Conservation (phyloP, 2,113 vertebrate species). For the Ochotona curzoniae region DNA sequence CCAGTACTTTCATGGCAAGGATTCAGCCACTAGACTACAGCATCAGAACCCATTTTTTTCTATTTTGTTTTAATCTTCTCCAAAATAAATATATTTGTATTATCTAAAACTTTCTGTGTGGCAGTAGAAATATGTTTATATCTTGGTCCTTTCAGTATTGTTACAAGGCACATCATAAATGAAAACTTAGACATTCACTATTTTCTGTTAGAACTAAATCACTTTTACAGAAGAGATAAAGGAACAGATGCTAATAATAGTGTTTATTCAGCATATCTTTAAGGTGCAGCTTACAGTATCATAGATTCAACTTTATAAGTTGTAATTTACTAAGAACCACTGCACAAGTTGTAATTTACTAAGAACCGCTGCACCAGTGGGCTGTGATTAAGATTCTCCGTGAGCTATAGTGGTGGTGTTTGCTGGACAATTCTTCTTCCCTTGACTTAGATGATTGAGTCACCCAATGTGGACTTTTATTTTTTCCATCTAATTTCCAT, state of each 20-base stretch:
- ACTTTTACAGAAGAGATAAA: not conserved
- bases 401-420: not conserved
- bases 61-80: not conserved
- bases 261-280: constrained; percentile 55
- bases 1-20: too few species aligned
- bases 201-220: constrained; percentile 29
- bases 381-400: constrained; percentile 10
- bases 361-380: not conserved
- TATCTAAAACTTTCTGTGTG: constrained; percentile 25
- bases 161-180: not conserved
- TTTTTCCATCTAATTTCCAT: constrained; percentile 41
- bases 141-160: not conserved
- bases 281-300: not conserved
- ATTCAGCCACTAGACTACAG: not conserved
- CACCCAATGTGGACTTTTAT: not conserved
- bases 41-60: not conserved
- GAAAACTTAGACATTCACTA: not conserved
- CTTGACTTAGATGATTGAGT: constrained; percentile 31
- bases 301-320: constrained; percentile 7
- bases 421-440: not conserved
- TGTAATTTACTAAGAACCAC: not conserved
- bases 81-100: not conserved
- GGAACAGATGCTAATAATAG: not conserved
- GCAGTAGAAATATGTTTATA: not conserved
- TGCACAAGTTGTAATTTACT: not conserved